Evolutionary conservation across 2,113 vertebrate genomes (phyloP).

Genomic region (Xenopus tropicalis): DNA sequence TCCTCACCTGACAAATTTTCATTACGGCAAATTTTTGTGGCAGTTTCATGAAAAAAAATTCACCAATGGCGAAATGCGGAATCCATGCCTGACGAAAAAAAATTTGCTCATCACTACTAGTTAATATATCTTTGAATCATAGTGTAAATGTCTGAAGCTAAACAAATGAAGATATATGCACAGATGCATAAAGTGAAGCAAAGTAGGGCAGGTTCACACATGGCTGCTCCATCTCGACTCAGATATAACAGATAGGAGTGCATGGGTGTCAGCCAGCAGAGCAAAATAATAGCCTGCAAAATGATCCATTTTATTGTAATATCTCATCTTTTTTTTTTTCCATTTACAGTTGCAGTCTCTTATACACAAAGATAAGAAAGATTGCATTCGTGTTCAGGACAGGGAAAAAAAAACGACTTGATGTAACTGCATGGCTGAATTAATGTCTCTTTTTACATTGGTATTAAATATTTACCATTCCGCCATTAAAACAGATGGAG

Average conservation of each 20-base stretch:
- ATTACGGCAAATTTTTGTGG: too few species aligned
- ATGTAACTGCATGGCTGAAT: not conserved
- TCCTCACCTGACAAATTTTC: too few species aligned
- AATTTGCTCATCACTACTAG: too few species aligned
- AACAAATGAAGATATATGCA: not conserved
- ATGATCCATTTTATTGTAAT: conserved; percentile 4
- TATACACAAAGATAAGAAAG: not conserved
- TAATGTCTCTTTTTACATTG: not conserved
- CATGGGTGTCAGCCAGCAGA: not conserved
- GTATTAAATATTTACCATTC: conserved; percentile 16
- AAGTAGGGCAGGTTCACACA: not conserved
- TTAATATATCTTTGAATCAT: too few species aligned
- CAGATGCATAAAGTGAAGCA: not conserved
- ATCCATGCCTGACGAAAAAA: too few species aligned
- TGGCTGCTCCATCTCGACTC: not conserved
- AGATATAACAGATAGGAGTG: not conserved
- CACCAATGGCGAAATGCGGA: too few species aligned
- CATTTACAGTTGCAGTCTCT: not conserved
- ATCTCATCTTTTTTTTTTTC: conserved; percentile 1
- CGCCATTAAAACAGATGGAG: not conserved
- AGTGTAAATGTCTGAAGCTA: not conserved
- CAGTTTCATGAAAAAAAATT: too few species aligned
- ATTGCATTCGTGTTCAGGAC: not conserved
- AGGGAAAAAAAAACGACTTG: not conserved
- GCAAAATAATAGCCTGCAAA: not conserved